These are phyloP conservation scores for Lycodopsis pacificus DNA, from an alignment of 2,797 vertebrate genomes.

Conservation along the genomic window DNA sequence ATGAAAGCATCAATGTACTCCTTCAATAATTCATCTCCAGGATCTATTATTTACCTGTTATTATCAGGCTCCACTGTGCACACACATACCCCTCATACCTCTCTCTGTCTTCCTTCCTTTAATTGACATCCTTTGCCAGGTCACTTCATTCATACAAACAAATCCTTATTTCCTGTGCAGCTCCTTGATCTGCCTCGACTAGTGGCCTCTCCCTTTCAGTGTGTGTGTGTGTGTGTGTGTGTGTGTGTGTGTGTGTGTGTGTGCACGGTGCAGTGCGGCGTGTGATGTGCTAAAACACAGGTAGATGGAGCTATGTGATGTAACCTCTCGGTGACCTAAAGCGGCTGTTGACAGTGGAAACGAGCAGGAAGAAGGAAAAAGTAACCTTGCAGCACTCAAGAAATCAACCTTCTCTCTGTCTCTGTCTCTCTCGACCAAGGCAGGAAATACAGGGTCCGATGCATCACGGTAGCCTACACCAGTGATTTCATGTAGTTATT, in stretches of 20 bases:
- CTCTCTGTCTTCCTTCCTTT: conserved; percentile 39
- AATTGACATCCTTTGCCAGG: conserved; percentile 70
- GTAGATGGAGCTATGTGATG: conserved; percentile 72
- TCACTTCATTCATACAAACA: conserved; percentile 66
- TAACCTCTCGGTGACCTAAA: conserved; percentile 76
- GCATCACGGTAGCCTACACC: conserved; percentile 30
- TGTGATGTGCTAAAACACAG: conserved; percentile 79
- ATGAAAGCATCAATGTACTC: conserved; percentile 84
- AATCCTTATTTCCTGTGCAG: conserved; percentile 50
- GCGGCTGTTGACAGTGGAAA: conserved; percentile 60
- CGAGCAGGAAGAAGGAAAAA: conserved; percentile 42
- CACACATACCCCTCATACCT: conserved; percentile 5
- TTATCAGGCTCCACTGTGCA: conserved; percentile 50
- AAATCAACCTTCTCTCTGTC: conserved; percentile 52
- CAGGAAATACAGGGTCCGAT: conserved; percentile 44
- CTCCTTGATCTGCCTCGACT: conserved; percentile 34
- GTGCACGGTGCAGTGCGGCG: conserved; percentile 55
- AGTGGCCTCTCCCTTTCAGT: conserved; percentile 22
- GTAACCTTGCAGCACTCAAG: conserved; percentile 41
- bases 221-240: conserved; percentile 16
- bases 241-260: conserved; percentile 17
- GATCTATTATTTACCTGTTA: conserved; percentile 83
- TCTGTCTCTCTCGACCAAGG: conserved; percentile 9
- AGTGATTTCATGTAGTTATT: conserved; percentile 32
- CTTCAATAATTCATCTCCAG: conserved; percentile 80